Evolutionary conservation across 2,797 vertebrate species (phyloP), one percentile per base, ranked within the genome.

Genomic region (Lagocephalus sceleratus): DNA sequence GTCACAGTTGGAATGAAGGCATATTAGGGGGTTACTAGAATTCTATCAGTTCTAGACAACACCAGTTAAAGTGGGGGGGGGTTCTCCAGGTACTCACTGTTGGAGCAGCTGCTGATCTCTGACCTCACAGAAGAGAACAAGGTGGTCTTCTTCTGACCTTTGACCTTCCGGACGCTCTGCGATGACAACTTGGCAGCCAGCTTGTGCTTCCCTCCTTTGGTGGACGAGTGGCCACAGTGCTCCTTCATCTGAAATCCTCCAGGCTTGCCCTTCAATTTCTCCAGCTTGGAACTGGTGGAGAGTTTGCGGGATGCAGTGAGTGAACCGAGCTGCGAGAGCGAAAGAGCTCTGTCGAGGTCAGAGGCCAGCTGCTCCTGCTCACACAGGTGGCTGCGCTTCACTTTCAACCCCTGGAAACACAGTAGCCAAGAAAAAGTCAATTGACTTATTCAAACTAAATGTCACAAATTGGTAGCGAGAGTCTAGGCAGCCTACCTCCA

Each of bases 71-170:
- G 38, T 39, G 4, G 38, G 15, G 16, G 5, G 40, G 16, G 10
- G n/a, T 0, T 44, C 17, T 39, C 38, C 26, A 52, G 6, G 76
- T 85, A 97, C 97, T 98, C 93, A 98, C 95, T 95, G 87, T 95
- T 97, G 43, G 94, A 97, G 82, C 93, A 95, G 90, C 95, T 97
- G 95, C 95, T 97, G 86, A 94, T 90, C 93, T 97, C 95, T 39
- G 95, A 95, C 81, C 94, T 88, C 80, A 91, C 75, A 15, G 93
- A 88, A 75, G 94, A 96, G 87, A 93, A 93, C 79, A 91, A 76
- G 58, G 83, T 20, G 0, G 86, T 58, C 86, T 95, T 96, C 89
- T 92, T 88, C 77, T 91, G 93, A 86, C 89, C 90, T 91, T 95
- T 94, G 72, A 90, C 89, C 81, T 94, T 95, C 77, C 88, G 87